Conservation (phyloP, 2,113 vertebrate genomes). For the Mellivora capensis region DNA sequence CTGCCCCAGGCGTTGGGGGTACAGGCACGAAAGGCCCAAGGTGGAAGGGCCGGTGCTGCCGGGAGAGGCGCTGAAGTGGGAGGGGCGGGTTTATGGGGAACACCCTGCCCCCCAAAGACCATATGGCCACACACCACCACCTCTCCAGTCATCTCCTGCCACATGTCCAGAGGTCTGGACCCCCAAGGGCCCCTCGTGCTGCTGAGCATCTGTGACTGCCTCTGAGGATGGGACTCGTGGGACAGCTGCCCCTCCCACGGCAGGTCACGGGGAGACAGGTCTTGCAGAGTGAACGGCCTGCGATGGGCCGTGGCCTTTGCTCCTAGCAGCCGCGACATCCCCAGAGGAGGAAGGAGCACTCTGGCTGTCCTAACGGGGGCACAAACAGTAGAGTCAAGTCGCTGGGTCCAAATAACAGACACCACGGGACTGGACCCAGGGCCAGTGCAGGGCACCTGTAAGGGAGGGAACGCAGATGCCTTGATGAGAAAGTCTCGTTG, state of each 20-base stretch:
- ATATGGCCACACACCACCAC: background rate
- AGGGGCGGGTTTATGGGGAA: background rate
- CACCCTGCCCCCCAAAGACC: rapidly evolving
- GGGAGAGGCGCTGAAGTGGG: rapidly evolving
- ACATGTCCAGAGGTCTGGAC: background rate
- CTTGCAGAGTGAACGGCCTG: background rate
- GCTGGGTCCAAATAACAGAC: background rate
- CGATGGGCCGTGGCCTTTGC: background rate
- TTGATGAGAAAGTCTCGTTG: background rate
- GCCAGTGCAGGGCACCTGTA: rapidly evolving
- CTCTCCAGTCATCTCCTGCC: background rate
- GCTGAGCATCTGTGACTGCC: background rate
- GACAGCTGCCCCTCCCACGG: background rate
- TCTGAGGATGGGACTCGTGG: background rate
- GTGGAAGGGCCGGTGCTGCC: rapidly evolving
- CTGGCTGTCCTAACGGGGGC: background rate
- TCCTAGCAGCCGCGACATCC: background rate
- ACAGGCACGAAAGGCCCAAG: background rate
- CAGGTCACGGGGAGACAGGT: background rate
- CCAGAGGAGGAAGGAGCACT: background rate
- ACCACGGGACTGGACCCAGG: background rate
- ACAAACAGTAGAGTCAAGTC: background rate
- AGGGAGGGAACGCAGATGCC: rapidly evolving
- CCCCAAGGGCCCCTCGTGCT: background rate
- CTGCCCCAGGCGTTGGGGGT: too few species aligned